Conservation (phyloP, 2,888 invertebrate species). For the Eilema sororculum region DNA sequence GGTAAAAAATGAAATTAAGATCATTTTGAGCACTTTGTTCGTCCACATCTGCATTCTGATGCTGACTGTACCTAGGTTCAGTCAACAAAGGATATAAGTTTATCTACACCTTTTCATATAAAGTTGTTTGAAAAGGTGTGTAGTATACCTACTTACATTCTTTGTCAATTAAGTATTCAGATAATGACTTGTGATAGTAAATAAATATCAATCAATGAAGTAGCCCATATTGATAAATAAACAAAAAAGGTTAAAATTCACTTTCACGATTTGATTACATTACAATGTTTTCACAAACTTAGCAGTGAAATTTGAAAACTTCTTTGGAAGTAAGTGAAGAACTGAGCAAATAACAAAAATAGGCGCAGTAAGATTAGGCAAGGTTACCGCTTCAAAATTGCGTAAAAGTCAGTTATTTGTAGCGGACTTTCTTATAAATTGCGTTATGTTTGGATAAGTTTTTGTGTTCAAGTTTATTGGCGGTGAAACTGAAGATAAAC, state of each 20-base stretch:
- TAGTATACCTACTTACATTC: no score
- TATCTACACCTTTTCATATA: no score
- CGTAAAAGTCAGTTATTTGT: neutral
- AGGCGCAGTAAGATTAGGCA: neutral
- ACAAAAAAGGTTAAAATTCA: neutral
- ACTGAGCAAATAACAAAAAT: neutral
- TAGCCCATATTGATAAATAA: no score
- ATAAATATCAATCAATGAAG: no score
- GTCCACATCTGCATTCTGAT: no score
- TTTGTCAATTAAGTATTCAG: no score
- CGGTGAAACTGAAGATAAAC: constrained; percentile 1
- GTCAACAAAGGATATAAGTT: no score
- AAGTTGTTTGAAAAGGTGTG: no score
- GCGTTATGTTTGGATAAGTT: neutral
- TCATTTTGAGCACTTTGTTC: no score
- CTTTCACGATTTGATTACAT: neutral
- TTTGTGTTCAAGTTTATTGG: neutral
- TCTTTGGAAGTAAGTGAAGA: neutral
- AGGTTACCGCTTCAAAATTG: neutral
- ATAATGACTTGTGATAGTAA: no score
- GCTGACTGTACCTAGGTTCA: no score
- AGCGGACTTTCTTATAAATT: neutral
- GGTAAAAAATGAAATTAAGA: no score
- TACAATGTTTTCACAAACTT: neutral
- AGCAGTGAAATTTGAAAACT: neutral